Base-by-base conservation (phyloP, 2,888 invertebrate genomes). In the Conistra vaccinii region DNA sequence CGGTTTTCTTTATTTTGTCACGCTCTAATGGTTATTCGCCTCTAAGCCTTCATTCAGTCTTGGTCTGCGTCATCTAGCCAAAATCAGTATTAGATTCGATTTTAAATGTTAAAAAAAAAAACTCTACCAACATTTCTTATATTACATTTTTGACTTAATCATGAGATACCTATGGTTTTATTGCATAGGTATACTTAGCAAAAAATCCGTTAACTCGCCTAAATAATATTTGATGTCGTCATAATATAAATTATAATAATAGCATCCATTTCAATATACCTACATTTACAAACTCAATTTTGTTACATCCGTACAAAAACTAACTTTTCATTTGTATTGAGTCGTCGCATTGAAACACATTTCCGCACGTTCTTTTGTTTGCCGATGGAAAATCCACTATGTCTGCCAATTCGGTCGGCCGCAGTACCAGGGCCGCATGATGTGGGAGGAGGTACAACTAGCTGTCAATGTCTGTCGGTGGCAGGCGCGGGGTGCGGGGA, bases 361-460 rank as follows among this genome's bases (percentile, higher is more conserved):
- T 80, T 81, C 80, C 84, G 78, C 84, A 76, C 85, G 87, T 89
- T 90, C 87, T 90, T 90, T 90, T 89, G 87, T 89, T 89, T 86
- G 82, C 69, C 69, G 73, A 70, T 83, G 87, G 88, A 89, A 88
- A 92, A 92, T 93, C 92, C 93, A 94, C 93, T 93, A 94, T 95
- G 95, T 95, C 95, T 95, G 95, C 95, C 95, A 95, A 95, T 95
- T 95, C 92, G 87, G 92, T 94, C 92, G 91, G 90, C 85, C 87
- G 85, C 81, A 80, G 91, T 95, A 96, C 95, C 90, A 96, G 94
- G 94, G 88, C 78, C 87, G 89, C 93, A 95, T 90, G 89, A 86
- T 83, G 78, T 83, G 81, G 84, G 85, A 90, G 90, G 92, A 93
- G 93, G 92, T 92, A 85, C 89, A 83, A 73, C 80, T 84, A 83